Base-by-base conservation (phyloP, 2,888 invertebrate species). In the Chrysina gloriosa region DNA sequence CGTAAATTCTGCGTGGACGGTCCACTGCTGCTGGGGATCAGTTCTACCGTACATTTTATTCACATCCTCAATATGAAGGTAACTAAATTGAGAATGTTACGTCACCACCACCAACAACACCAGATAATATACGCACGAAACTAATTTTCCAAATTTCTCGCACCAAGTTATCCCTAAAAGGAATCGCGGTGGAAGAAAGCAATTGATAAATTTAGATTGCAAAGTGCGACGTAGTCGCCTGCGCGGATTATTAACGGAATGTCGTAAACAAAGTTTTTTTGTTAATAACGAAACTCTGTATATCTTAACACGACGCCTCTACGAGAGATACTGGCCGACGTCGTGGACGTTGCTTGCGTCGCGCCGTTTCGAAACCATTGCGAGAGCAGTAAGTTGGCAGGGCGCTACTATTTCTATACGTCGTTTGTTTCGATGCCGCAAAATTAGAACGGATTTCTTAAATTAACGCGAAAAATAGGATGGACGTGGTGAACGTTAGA, bases 1-100 rank as follows among this genome's bases (percentile, higher is more conserved):
- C 7, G 89, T 89, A 70, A 90, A 84, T 76, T 90, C 90, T 65
- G 89, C 93, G 79, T 86, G 90, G 75, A 90, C 88, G 34, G 89
- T 87, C 90, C 90, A 90, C 77, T 89, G 89, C 71, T 88, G 88
- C 36, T 67, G 70, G 19, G 69, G 69, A 25, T 56, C 63, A 5
- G 72, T 54, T 65, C 69, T 70, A 56, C 68, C 70, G 34, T 67
- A 70, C 73, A 73, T 73, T 65, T 64, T 64, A 47, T 42, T 45
- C 63, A 68, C 68, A 68, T 68, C 34, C 45, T 63, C 29, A 27
- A 50, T 21, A 27, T 23, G 48, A 23, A 50, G 23, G 25, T 16
- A 21, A 16, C 42, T 61, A 61, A 61, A 61, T 27, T n/a, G 42
- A 58, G 42, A 61, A n/a, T 63, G 56, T 68, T 61, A 54, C 68